Evolutionary conservation across 2,888 invertebrate genomes (phyloP).

Genomic region (Drosophila pseudotalamancana): DNA sequence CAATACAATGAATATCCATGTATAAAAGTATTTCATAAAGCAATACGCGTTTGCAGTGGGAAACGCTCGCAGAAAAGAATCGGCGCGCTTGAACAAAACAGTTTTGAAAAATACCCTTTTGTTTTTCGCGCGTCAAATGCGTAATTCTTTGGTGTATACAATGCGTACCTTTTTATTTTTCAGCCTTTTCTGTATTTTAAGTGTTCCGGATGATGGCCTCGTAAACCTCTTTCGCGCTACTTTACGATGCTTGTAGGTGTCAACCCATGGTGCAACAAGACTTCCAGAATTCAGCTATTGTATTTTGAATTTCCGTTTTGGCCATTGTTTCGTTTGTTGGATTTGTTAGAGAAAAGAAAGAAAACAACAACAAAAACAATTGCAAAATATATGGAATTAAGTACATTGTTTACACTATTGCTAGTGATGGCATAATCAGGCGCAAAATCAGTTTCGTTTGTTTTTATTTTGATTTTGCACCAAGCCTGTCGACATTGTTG

Average conservation of each 20-base stretch:
- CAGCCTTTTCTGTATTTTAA: conserved; percentile 77
- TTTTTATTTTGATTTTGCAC: background rate
- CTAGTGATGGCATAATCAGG: background rate
- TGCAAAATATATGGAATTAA: background rate
- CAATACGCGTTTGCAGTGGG: conserved; percentile 58
- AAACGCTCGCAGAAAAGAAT: conserved; percentile 71
- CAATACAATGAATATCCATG: background rate
- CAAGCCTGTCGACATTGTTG: conserved; percentile 1
- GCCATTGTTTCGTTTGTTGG: conserved; percentile 48
- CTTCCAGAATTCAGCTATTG: conserved; percentile 77
- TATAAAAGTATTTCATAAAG: background rate
- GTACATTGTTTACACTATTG: background rate
- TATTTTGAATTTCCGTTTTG: conserved; percentile 75
- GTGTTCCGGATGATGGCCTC: conserved; percentile 72
- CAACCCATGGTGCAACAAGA: conserved; percentile 78
- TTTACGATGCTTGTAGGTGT: conserved; percentile 81
- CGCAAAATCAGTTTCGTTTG: too few relatives aligned
- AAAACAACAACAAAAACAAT: background rate
- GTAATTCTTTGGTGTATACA: conserved; percentile 81
- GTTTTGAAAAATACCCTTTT: conserved; percentile 71
- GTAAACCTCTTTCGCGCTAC: conserved; percentile 76
- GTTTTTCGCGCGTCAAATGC: conserved; percentile 71
- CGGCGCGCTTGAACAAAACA: conserved; percentile 80
- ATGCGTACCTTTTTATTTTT: conserved; percentile 84
- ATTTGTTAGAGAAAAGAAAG: too few relatives aligned